Evolutionary conservation across 2,888 invertebrate genomes (phyloP), one percentile per base, ranked within the genome.

Genomic region (Machimus rusticus): DNA sequence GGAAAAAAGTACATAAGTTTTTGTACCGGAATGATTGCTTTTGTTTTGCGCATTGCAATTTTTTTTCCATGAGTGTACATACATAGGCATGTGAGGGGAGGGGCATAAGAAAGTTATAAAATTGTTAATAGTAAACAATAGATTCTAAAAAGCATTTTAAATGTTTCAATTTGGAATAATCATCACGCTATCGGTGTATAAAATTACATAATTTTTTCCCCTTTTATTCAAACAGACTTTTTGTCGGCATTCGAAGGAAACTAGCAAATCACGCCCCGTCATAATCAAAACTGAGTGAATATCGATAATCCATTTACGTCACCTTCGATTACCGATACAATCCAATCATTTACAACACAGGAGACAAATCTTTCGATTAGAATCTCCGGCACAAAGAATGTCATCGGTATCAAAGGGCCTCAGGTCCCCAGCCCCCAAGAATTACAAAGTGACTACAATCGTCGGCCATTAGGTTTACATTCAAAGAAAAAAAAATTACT

Each of bases 351-450:
- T 86, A 86, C 55, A 66, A 46, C 57, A 86, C 34, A 37, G 78
- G 19, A 78, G 86, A 86, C 78, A 86, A 86, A 86, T 86, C 86
- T 51, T 37, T 74, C 51, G 86, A 86, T 86, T 77, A 86, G 37
- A 86, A 86, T 86, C 86, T 86, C 34, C 51, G 46, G 19, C 46
- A 78, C 78, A 86, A 86, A 86, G 78, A 78, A 77, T 86, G 39
- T 55, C 77, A 78, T 77, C 57, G 77, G 55, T 55, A 86, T 66
- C 23, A 82, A 66, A 84, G 66, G 82, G 39, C 82, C 37, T 16
- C 57, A 66, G 23, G 51, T 51, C 43, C 74, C 28, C 43, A 85
- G 74, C 14, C 51, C 19, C 46, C 12, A 23, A 1, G 39, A 86
- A 19, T 78, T 76, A 86, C 86, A 86, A 86, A 78, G 74, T 46